Base-by-base conservation (phyloP, 1,140 invertebrate species). In the Sitobion miscanthi region DNA sequence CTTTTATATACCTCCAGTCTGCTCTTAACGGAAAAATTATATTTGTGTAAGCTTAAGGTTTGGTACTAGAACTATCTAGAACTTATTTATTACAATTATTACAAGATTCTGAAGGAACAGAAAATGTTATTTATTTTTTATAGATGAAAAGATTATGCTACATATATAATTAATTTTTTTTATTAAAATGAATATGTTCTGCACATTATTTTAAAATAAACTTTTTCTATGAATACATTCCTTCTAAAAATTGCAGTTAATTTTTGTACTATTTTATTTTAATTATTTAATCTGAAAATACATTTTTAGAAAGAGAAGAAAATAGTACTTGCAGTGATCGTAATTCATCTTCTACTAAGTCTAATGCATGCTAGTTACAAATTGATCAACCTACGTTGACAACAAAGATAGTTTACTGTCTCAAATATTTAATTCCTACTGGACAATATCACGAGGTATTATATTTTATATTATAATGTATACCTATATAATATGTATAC, bases 361-460 rank as follows among this genome's bases (percentile, higher is more conserved):
- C 97, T 0, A 97, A 97, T 94, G 97, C 99, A 57, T 98, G 99
- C 94, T 96, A 96, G 54, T 96, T 98, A 94, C 97, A 98, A 95
- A 97, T 99, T 94, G 97, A 98, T 95, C 99, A 99, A 25, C 96
- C 98, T 20, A 98, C 97, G 25, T 95, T 97, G 54, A 97, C 97
- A 7, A 99, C 98, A 35, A 97, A 97, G 95, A 98, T 99, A 95
- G 97, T 99, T 95, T 96, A 99, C 14, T 99, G 99, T 94, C 95
- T 99, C 30, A 96, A 98, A 94, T 99, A 99, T 95, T 96, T 99
- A 2, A 98, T 98, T 21, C 98, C 98, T 1, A 97, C 99, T 96
- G 99, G 98, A 45, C 99, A 99, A 95, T 99, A 99, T 95, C 99
- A 99, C 95, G 99, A 99, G 96, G 97, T 97, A 94, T 95, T 95